Percentiles rank a stretch among this genome's conserved stretches.
Evolutionary conservation across 1,140 invertebrate species (phyloP).

Genomic region (Bombus soroeensis): DNA sequence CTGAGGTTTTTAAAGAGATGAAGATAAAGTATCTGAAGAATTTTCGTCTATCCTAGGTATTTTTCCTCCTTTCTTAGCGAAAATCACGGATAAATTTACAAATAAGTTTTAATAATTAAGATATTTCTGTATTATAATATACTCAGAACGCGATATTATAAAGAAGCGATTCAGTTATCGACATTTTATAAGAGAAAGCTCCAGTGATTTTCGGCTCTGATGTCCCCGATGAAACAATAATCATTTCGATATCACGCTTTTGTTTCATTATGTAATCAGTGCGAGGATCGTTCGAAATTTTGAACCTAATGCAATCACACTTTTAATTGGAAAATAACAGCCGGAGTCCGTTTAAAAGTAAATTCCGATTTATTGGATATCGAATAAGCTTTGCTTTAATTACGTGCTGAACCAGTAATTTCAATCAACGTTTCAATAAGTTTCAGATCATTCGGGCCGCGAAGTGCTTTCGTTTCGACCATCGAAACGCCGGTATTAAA

Average conservation of each 20-base stretch:
- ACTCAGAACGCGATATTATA: not conserved
- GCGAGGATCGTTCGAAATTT: not conserved
- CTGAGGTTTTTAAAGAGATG: no score
- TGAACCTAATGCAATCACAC: slow-evolving; percentile 8
- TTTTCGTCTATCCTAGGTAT: no score
- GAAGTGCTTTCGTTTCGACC: slow-evolving; percentile 5
- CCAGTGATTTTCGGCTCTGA: not conserved
- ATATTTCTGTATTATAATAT: not conserved
- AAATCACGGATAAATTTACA: no score
- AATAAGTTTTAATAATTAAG: not conserved
- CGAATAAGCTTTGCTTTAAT: slow-evolving; percentile 33
- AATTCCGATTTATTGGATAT: slow-evolving; percentile 41
- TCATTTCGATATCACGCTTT: not conserved
- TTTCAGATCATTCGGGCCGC: slow-evolving; percentile 31
- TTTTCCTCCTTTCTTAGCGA: no score
- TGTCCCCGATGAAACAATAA: not conserved
- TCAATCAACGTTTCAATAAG: slow-evolving; percentile 39
- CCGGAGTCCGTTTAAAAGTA: slow-evolving; percentile 28
- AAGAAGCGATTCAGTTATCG: not conserved
- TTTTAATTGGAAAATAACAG: slow-evolving; percentile 23
- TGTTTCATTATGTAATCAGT: not conserved
- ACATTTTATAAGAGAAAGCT: not conserved
- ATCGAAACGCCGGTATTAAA: not conserved
- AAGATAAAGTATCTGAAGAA: no score
- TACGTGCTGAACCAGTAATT: slow-evolving; percentile 33